Evolutionary conservation across 2,113 vertebrate species (phyloP), one percentile per base, ranked within the genome.

Genomic region (Colinus virginianus): DNA sequence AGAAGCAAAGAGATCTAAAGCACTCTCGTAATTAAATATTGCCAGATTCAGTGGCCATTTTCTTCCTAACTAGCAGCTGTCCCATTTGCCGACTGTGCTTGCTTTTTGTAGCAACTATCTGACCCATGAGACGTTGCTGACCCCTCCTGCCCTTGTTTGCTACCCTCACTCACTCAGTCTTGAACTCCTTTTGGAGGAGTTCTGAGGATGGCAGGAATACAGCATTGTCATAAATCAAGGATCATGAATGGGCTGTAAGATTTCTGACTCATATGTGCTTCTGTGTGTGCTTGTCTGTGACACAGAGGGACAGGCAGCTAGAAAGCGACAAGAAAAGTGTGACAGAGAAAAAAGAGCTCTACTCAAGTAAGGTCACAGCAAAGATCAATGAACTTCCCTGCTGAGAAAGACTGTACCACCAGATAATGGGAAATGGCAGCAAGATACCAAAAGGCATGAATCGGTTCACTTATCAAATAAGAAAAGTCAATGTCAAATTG

Each of bases 201-300:
- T 43, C 71, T 69, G 70, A 93, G 85, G 56, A 90, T 84, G 86
- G 69, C 82, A 63, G 56, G 91, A 93, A 72, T 34, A 62, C 63
- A 87, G 43, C 67, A 9, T 2, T 62, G 78, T 56, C 79, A 90
- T 95, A 95, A 97, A 96, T 94, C 95, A 94, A 90, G 55, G 59
- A 61, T 22, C 61, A 17, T 76, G 88, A 97, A 95, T 76, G 74
- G 91, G 72, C 88, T 90, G 32, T 90, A 87, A 94, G 93, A 93
- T 84, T 80, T 7, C 38, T 90, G 91, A 76, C 88, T 94, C 89
- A 25, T 55, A 78, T 4, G 32, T 0, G 1, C 28, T 34, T 69
- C 64, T 61, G 30, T 58, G 28, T 7, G 56, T 0, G 0, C 86
- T 64, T 64, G 68, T 51, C 61, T 71, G 71, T 68, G 81, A 68